Evolutionary conservation across 2,797 vertebrate genomes (phyloP).

Genomic region (Nyctibius grandis): DNA sequence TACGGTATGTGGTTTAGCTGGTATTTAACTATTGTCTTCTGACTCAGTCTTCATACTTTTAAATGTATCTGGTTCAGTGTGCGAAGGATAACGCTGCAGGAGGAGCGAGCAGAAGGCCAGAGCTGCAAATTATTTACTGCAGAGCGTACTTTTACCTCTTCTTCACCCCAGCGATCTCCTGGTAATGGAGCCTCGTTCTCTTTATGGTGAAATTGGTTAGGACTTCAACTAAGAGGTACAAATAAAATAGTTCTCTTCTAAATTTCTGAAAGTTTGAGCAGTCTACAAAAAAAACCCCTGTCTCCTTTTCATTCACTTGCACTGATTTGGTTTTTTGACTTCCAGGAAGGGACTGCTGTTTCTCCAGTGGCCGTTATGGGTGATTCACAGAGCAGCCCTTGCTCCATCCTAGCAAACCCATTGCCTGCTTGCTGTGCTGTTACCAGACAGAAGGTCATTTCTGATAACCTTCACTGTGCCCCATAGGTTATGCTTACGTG

Average conservation of each 20-base stretch:
- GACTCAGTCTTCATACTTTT: conserved; percentile 13
- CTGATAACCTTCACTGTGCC: not conserved
- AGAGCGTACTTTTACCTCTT: not conserved
- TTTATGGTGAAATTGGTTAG: not conserved
- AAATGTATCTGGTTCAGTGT: not conserved
- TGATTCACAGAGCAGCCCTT: not conserved
- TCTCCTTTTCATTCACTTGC: not conserved
- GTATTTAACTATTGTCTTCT: conserved; percentile 44
- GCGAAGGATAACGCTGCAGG: fast-evolving
- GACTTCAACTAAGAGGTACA: not conserved
- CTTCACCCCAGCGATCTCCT: not conserved
- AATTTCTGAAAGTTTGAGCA: not conserved
- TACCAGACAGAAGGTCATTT: not conserved
- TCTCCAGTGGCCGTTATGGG: not conserved
- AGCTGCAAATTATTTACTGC: not conserved
- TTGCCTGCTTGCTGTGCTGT: not conserved
- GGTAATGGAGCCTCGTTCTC: not conserved
- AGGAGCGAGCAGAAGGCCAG: not conserved
- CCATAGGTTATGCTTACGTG: not conserved
- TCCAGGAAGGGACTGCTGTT: not conserved
- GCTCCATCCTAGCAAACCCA: not conserved
- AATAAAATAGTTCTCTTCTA: not conserved
- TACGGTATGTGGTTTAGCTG: conserved; percentile 36
- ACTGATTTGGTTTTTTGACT: not conserved
- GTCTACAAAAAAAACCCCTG: not conserved